Evolutionary conservation across 2,797 vertebrate species (phyloP).

Genomic region (Pristis pectinata): DNA sequence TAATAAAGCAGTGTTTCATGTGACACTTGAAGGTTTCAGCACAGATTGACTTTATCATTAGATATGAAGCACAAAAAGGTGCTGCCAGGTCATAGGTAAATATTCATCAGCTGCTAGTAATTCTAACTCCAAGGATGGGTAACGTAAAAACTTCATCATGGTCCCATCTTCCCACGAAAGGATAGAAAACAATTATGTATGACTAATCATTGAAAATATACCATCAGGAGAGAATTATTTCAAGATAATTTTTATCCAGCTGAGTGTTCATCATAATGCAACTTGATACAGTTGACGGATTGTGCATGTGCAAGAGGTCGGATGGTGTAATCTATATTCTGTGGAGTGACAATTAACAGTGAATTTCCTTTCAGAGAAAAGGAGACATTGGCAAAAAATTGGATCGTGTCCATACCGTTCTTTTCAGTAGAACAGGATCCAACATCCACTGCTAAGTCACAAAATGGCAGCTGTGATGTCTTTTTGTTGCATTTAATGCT

Average conservation of each 20-base stretch:
- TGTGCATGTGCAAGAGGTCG: not conserved
- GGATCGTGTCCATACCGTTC: too few species aligned
- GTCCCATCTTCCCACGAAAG: not conserved
- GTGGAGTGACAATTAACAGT: not conserved
- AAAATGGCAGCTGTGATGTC: too few species aligned
- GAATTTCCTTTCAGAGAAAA: not conserved
- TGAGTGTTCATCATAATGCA: not conserved
- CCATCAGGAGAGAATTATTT: not conserved
- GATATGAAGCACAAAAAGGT: not conserved
- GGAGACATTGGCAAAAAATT: not conserved
- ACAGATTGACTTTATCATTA: not conserved
- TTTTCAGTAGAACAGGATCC: too few species aligned
- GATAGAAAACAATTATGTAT: not conserved
- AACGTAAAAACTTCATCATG: not conserved
- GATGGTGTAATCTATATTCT: not conserved
- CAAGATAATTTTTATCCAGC: conserved; percentile 12
- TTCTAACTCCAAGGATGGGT: not conserved
- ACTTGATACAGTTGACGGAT: not conserved
- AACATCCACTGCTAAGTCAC: too few species aligned
- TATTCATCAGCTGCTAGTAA: not conserved
- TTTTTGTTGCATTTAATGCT: too few species aligned
- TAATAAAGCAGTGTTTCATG: not conserved
- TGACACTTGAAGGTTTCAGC: not conserved
- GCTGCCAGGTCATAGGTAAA: not conserved
- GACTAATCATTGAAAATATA: not conserved